Conservation (phyloP, 2,113 vertebrate genomes). For the Caloenas nicobarica region DNA sequence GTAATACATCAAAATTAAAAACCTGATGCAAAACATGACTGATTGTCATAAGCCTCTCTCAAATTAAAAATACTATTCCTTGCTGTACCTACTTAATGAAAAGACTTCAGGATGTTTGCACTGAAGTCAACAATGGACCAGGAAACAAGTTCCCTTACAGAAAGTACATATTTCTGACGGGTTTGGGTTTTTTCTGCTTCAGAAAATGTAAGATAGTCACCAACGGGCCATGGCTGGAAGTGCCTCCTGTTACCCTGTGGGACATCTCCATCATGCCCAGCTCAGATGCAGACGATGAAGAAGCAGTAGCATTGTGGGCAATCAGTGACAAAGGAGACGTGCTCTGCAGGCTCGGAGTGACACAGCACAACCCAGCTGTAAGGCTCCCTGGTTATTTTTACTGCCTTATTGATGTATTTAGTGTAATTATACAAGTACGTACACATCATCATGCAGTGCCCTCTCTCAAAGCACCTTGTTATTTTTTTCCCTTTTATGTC, state of each 20-base stretch:
- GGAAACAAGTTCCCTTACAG: not conserved
- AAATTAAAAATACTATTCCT: not conserved
- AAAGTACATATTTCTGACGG: not conserved
- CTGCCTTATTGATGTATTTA: not conserved
- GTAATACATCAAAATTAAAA: not conserved
- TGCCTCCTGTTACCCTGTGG: conserved; percentile 86
- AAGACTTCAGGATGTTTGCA: not conserved
- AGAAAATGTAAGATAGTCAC: conserved; percentile 96
- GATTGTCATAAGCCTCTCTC: not conserved
- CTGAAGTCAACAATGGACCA: not conserved
- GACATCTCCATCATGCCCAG: conserved; percentile 88
- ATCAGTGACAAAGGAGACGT: conserved; percentile 97
- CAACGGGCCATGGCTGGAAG: conserved; percentile 94
- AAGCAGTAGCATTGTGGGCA: conserved; percentile 88
- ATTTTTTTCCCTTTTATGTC: not conserved
- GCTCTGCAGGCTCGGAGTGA: conserved; percentile 90
- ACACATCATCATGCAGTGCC: not conserved
- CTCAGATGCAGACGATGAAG: conserved; percentile 57
- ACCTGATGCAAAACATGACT: not conserved
- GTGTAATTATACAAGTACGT: not conserved
- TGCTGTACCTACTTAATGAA: not conserved
- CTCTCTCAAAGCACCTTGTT: not conserved
- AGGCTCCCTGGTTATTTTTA: conserved; percentile 53
- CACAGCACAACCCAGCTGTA: conserved; percentile 86
- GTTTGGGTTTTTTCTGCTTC: conserved; percentile 8